phyloP scores from a whole-genome alignment of 2,888 invertebrate species.

The Ichneumon xanthorius region DNA sequence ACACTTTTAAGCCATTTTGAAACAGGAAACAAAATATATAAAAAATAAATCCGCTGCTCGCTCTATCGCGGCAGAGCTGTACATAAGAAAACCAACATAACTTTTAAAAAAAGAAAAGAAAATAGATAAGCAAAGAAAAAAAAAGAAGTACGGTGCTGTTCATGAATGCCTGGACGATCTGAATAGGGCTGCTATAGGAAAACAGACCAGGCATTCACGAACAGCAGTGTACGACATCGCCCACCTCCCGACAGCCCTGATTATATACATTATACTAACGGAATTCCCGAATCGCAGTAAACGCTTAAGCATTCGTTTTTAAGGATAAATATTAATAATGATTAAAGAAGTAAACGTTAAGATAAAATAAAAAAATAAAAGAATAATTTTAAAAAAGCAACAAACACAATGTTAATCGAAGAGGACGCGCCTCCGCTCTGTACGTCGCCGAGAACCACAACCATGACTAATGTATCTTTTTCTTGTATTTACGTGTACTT shows the following conservation, averaged over 20 bases:
- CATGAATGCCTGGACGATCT: too few relatives aligned
- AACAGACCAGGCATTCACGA: too few relatives aligned
- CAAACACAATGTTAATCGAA: conserved; percentile 28
- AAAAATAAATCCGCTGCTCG: conserved; percentile 21
- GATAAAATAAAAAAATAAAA: conserved; percentile 40
- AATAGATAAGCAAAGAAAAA: conserved; percentile 23
- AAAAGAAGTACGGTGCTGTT: too few relatives aligned
- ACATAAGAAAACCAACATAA: conserved; percentile 50
- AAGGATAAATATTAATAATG: conserved; percentile 49
- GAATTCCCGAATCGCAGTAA: conserved; percentile 60
- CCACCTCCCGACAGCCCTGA: conserved; percentile 20
- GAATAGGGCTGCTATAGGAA: too few relatives aligned
- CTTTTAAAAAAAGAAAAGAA: conserved; percentile 22
- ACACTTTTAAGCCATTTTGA: conserved; percentile 33
- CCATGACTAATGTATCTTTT: background rate
- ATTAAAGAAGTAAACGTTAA: conserved; percentile 42
- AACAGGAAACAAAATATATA: conserved; percentile 22
- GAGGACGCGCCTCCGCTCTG: conserved; percentile 25
- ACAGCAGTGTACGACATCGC: conserved; percentile 34
- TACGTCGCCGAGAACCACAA: conserved; percentile 32
- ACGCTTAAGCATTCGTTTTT: conserved; percentile 59
- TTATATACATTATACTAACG: conserved; percentile 47
- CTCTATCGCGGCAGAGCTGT: conserved; percentile 57
- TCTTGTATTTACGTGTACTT: conserved; percentile 2
- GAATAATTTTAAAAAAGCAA: conserved; percentile 12